phyloP scores from a whole-genome alignment of 1,140 invertebrate genomes.

The Leptinotarsa lineolata region DNA sequence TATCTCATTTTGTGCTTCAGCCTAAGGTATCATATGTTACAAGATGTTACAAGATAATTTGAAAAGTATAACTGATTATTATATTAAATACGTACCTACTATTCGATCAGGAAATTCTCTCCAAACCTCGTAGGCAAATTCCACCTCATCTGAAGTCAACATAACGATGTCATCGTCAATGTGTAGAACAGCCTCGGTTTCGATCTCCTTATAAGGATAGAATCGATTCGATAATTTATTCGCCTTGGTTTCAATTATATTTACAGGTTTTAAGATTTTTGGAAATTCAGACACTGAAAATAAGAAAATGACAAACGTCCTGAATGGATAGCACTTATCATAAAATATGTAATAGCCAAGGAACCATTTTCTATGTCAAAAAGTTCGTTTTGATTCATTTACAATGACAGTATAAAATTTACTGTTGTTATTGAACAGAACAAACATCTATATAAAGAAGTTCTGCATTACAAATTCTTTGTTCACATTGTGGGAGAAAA shows the following conservation, averaged over 20 bases:
- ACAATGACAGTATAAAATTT: too few species aligned
- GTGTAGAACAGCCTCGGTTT: constrained; percentile 89
- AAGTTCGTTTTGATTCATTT: too few species aligned
- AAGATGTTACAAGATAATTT: too few species aligned
- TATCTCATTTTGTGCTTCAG: too few species aligned
- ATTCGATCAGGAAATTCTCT: constrained; percentile 91
- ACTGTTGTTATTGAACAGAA: too few species aligned
- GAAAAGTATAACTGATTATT: constrained; percentile 7
- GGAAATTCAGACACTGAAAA: constrained; percentile 81
- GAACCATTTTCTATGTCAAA: too few species aligned
- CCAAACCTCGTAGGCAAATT: constrained; percentile 90
- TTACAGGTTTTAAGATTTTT: constrained; percentile 83
- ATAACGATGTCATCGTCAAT: constrained; percentile 95
- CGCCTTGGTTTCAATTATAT: constrained; percentile 87
- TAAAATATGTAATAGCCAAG: too few species aligned
- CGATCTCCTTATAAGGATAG: constrained; percentile 90
- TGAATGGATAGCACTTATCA: too few species aligned
- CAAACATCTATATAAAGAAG: too few species aligned
- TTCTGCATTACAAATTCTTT: too few species aligned
- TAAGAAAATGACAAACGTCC: neutral
- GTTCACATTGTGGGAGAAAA: too few species aligned
- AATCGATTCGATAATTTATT: constrained; percentile 95
- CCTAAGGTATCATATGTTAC: too few species aligned
- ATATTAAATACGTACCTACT: constrained; percentile 61
- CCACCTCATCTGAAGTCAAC: constrained; percentile 90